Conservation (phyloP, 1,140 invertebrate species). For the Bombus fervidus region DNA sequence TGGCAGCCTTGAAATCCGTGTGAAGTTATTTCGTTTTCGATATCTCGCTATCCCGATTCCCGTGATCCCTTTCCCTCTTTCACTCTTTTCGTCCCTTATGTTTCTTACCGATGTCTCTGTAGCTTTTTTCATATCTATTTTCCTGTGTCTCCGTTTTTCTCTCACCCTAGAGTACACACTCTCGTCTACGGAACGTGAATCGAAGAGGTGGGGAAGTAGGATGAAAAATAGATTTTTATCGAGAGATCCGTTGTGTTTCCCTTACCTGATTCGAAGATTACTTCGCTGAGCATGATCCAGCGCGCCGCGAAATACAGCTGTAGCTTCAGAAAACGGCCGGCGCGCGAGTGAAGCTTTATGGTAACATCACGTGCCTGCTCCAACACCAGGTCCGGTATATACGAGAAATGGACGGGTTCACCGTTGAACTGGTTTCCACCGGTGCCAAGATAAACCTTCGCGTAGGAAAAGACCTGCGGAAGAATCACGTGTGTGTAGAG, state of each 20-base stretch:
- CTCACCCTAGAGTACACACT: background rate
- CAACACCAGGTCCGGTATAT: conserved; percentile 91
- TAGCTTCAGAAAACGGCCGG: conserved; percentile 90
- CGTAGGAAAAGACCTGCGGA: conserved; percentile 86
- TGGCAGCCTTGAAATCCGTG: conserved; percentile 12
- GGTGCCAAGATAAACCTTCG: conserved; percentile 88
- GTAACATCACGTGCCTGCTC: conserved; percentile 92
- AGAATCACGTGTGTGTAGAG: background rate
- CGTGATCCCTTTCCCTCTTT: too few species aligned
- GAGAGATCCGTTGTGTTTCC: conserved; percentile 11
- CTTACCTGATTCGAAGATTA: conserved; percentile 91
- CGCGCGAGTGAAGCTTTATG: conserved; percentile 90
- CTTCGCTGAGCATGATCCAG: conserved; percentile 95
- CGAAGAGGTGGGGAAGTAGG: background rate
- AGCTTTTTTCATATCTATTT: too few species aligned
- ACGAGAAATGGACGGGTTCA: conserved; percentile 87
- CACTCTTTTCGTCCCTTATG: too few species aligned
- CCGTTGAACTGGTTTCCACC: conserved; percentile 86
- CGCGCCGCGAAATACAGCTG: conserved; percentile 92
- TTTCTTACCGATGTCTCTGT: too few species aligned
- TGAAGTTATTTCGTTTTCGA: conserved; percentile 33
- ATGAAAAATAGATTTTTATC: conserved; percentile 47
- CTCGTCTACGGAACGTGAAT: too few species aligned
- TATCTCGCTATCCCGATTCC: conserved; percentile 8
- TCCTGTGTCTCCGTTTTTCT: background rate